A percentile compares a stretch with the other conserved stretches of the same genome.
Conservation (phyloP, 2,113 vertebrate genomes). For the Eurypyga helias region DNA sequence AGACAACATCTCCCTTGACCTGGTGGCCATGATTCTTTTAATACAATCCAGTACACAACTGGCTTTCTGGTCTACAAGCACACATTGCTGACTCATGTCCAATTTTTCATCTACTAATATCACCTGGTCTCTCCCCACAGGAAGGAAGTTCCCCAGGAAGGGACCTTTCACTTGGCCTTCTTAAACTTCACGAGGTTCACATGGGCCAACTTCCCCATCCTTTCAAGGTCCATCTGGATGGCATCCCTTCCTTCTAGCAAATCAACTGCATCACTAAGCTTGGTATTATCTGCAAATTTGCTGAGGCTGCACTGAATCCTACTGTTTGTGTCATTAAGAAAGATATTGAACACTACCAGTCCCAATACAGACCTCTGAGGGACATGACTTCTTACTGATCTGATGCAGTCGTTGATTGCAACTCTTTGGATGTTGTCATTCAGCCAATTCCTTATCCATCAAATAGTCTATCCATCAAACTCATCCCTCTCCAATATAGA, state of each 20-base stretch:
- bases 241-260: fast-evolving
- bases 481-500: fast-evolving
- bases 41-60: fast-evolving
- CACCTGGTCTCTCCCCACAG: no score
- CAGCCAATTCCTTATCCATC: neutral
- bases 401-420: fast-evolving
- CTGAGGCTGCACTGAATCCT: neutral
- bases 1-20: neutral
- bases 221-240: neutral
- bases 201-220: no score
- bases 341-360: neutral
- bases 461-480: fast-evolving
- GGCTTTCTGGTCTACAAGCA: neutral
- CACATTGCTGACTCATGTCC: neutral
- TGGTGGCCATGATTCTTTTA: neutral
- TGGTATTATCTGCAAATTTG: neutral
- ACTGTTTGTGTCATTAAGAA: neutral
- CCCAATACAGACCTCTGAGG: no score
- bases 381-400: neutral
- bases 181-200: neutral
- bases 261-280: neutral
- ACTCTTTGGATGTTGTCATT: neutral
- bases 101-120: neutral
- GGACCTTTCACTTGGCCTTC: neutral
- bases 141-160: no score